These are phyloP conservation scores for Andrena praecox DNA, from an alignment of 2,888 invertebrate species.

Conservation along the genomic window DNA sequence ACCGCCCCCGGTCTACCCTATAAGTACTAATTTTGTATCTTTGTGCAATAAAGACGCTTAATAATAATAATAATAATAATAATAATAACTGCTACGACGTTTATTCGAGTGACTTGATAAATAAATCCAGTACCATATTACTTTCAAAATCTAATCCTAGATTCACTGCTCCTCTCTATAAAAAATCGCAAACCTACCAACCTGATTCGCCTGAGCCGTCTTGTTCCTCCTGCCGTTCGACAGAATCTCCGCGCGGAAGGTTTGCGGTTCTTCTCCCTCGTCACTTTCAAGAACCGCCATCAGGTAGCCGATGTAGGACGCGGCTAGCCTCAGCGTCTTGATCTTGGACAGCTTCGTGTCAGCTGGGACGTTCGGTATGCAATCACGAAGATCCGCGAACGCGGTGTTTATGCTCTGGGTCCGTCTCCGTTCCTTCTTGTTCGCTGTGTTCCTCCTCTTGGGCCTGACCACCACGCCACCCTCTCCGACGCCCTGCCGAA, in stretches of 20 bases:
- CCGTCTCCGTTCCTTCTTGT: conserved; percentile 96
- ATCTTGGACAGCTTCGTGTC: conserved; percentile 98
- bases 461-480: conserved; percentile 72
- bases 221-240: conserved; percentile 81
- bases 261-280: conserved; percentile 91
- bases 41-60: no score
- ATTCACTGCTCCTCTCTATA: neutral
- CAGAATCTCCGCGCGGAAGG: conserved; percentile 94
- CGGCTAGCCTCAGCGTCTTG: conserved; percentile 96
- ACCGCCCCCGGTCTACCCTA: no score
- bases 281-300: conserved; percentile 95
- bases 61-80: no score
- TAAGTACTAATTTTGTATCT: no score
- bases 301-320: conserved; percentile 96
- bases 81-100: no score
- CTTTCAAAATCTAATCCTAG: neutral
- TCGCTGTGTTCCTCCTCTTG: conserved; percentile 94
- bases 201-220: conserved; percentile 74
- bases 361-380: conserved; percentile 98
- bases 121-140: no score
- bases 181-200: conserved; percentile 58
- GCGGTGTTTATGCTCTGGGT: conserved; percentile 98
- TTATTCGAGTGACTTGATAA: no score
- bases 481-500: conserved; percentile 69
- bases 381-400: conserved; percentile 95